Conservation (phyloP, 2,797 vertebrate species). For the Brotula barbata region DNA sequence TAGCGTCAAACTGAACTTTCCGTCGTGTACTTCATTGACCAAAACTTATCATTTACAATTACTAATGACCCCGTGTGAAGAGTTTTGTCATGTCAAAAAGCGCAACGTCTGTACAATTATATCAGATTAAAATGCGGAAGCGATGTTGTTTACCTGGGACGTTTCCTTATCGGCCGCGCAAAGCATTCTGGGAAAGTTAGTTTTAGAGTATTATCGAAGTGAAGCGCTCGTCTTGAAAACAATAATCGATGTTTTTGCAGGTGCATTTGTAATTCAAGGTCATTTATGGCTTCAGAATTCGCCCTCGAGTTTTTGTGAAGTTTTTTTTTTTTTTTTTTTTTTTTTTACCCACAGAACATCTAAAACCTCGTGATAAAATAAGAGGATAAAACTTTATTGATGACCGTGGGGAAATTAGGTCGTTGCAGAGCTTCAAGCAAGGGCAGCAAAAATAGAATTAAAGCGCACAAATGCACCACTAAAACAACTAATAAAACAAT, state of each 20-base stretch:
- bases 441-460: neutral
- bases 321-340: neutral
- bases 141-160: neutral
- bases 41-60: neutral
- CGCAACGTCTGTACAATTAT: neutral
- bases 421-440: neutral
- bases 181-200: conserved; percentile 55
- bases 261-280: neutral
- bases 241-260: too few species aligned
- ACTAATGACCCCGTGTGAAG: neutral
- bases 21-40: conserved; percentile 4
- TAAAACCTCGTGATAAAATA: neutral
- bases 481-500: conserved; percentile 1
- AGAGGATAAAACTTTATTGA: conserved; percentile 8
- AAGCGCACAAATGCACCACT: neutral
- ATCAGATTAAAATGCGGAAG: neutral
- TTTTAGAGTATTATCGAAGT: neutral
- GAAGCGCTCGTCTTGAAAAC: neutral
- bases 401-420: neutral
- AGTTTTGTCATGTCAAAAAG: rapidly evolving
- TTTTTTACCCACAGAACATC: too few species aligned
- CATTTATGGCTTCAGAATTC: neutral
- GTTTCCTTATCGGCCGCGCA: conserved; percentile 47
- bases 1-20: too few species aligned
- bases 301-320: neutral